Evolutionary conservation across 2,888 invertebrate genomes (phyloP), one percentile per base, ranked within the genome.

Genomic region (Eueremaeus valkanovi): DNA sequence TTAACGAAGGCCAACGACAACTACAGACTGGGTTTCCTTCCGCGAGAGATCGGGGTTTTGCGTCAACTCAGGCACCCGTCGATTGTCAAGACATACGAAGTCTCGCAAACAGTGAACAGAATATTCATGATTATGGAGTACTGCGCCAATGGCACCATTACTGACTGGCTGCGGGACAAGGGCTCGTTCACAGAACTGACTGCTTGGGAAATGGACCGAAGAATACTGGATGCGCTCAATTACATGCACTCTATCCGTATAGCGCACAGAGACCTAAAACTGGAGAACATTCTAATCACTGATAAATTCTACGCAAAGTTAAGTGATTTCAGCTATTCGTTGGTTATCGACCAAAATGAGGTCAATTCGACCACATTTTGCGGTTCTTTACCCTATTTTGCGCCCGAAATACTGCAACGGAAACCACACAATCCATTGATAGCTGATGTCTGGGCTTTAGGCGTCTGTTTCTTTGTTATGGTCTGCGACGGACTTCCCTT

Each of bases 281-380:
- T 95, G 82, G 95, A 95, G 85, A 95, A 95, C 85, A 95, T 95
- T 81, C 86, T 95, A 80, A 85, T 95, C 80, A 95, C 95, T 83
- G 92, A 92, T 83, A 88, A 91, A 81, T 92, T 93, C 80, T 94
- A 93, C 86, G 95, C 95, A 70, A 96, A 96, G 29, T 31, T 76
- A 29, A 27, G 70, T 21, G 76, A 76, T 40, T 76, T 76, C 21
- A 74, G 74, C 36, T 76, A 74, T 24, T 45, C 76, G 1, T 11
- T 68, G 8, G 8, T 63, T 0, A 42, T 18, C n/a, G n/a, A 49
- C 31, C 9, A 1, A 13, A 49, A 27, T 6, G 58, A 66, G 18
- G 42, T 55, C 18, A 29, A 31, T 3, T 31, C 31, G 29, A 18
- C 1, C 13, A 13, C n/a, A 8, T 76, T 76, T 63, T 76, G 76